These are phyloP conservation scores for Styela plicata DNA, from an alignment of 23 tunicate species.

Conservation along the genomic window DNA sequence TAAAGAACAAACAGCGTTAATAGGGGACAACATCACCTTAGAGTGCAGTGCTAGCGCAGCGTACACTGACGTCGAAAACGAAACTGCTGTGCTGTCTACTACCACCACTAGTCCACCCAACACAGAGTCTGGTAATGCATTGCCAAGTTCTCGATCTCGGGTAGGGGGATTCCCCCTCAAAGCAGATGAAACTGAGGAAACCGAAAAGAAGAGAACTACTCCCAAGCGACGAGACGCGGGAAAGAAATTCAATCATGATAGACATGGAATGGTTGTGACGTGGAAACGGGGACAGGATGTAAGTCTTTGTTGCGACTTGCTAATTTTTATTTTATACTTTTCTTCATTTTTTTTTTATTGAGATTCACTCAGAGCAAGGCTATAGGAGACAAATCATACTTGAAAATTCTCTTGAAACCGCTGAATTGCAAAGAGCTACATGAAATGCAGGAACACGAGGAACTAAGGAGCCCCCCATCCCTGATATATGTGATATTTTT, in stretches of 20 bases:
- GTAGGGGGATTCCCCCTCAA: slow-evolving; percentile 18
- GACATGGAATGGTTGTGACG: slow-evolving; percentile 1
- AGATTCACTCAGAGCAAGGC: too few species aligned
- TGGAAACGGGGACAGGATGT: slow-evolving; percentile 23
- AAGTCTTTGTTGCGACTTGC: too few species aligned
- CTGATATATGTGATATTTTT: too few species aligned
- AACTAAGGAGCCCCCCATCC: neutral
- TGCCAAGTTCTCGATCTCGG: slow-evolving; percentile 7
- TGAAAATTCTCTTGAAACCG: too few species aligned
- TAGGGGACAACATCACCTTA: slow-evolving; percentile 75
- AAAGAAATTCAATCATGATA: neutral
- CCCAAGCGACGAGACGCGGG: neutral
- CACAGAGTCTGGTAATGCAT: neutral
- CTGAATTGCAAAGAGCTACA: too few species aligned
- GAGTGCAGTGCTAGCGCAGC: slow-evolving; percentile 88
- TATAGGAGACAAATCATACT: too few species aligned
- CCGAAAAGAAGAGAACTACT: neutral
- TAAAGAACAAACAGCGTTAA: slow-evolving; percentile 19
- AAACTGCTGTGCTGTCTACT: neutral
- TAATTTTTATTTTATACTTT: too few species aligned
- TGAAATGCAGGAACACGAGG: too few species aligned
- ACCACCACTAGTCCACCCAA: neutral
- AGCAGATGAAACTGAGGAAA: slow-evolving; percentile 4
- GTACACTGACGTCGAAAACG: slow-evolving; percentile 21
- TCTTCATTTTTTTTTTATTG: too few species aligned